A percentile compares a stretch with the other conserved stretches of the same genome.
These are phyloP conservation scores for Mormoops blainvillei DNA, from an alignment of 2,113 vertebrate genomes.

Conservation along the genomic window DNA sequence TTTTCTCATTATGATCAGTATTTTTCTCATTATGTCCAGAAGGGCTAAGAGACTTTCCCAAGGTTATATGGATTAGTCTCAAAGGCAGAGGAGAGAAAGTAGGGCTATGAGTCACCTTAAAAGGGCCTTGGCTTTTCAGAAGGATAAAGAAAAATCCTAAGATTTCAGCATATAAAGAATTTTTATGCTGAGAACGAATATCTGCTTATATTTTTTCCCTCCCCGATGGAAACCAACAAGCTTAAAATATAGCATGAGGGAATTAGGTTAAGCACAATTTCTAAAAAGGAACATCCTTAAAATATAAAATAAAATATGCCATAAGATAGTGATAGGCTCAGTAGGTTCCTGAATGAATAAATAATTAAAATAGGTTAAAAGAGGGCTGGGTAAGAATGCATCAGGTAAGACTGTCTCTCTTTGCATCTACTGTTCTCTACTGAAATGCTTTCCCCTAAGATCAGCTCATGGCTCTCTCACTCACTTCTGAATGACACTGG, in stretches of 20 bases:
- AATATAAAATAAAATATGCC: neutral
- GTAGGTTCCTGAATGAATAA: neutral
- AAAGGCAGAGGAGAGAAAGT: neutral
- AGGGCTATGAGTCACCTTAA: neutral
- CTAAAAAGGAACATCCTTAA: neutral
- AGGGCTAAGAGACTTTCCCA: conserved; percentile 1
- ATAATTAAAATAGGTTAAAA: neutral
- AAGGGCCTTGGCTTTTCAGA: neutral
- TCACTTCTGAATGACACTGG: neutral
- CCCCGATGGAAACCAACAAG: neutral
- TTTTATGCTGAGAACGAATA: neutral
- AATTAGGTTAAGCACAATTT: neutral
- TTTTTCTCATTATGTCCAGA: neutral
- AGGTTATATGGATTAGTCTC: neutral
- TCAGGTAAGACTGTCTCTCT: neutral
- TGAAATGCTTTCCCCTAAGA: neutral
- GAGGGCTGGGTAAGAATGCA: neutral
- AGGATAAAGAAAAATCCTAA: neutral
- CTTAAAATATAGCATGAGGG: neutral
- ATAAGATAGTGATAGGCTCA: neutral
- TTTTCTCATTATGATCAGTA: neutral
- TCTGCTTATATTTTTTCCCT: neutral
- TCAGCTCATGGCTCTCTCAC: neutral
- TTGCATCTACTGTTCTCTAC: neutral
- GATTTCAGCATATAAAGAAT: neutral